phyloP scores from a whole-genome alignment of 2,888 invertebrate species.

The Fragum whitleyi region DNA sequence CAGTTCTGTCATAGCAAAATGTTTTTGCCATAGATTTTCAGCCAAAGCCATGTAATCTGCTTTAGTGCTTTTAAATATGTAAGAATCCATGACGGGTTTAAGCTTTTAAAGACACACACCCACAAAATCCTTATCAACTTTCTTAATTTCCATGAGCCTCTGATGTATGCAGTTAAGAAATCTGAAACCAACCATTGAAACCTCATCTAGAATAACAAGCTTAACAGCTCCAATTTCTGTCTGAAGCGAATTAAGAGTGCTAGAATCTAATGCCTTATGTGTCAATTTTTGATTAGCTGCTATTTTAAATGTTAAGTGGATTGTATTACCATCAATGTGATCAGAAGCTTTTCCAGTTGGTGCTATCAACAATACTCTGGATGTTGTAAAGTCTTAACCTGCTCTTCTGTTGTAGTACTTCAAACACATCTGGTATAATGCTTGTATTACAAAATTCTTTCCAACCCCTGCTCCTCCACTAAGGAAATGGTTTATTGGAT shows the following conservation, averaged over 20 bases:
- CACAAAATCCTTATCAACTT: constrained; percentile 35
- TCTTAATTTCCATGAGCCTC: constrained; percentile 44
- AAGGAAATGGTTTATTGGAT: constrained; percentile 57
- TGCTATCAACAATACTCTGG: constrained; percentile 47
- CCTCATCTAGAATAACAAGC: constrained; percentile 55
- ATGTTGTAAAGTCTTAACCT: constrained; percentile 45
- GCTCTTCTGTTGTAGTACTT: constrained; percentile 52
- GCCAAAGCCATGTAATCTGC: constrained; percentile 37
- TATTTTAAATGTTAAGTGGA: constrained; percentile 44
- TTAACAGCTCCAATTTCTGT: constrained; percentile 35
- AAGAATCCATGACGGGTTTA: constrained; percentile 55
- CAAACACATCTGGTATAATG: constrained; percentile 60
- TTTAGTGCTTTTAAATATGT: constrained; percentile 34
- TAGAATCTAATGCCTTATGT: constrained; percentile 31
- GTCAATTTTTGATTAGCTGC: constrained; percentile 35
- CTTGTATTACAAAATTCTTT: constrained; percentile 60
- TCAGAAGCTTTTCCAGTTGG: constrained; percentile 68
- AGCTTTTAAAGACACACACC: constrained; percentile 45
- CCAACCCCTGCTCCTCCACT: constrained; percentile 68
- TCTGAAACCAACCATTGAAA: constrained; percentile 54
- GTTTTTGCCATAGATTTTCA: constrained; percentile 56
- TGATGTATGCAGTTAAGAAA: constrained; percentile 47
- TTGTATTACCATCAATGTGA: constrained; percentile 46
- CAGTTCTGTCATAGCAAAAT: constrained; percentile 51
- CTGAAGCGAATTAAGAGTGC: constrained; percentile 33